A percentile compares a stretch with the other conserved stretches of the same genome.
These are phyloP conservation scores for Stenichneumon culpator DNA, from an alignment of 2,888 invertebrate genomes.

Conservation along the genomic window DNA sequence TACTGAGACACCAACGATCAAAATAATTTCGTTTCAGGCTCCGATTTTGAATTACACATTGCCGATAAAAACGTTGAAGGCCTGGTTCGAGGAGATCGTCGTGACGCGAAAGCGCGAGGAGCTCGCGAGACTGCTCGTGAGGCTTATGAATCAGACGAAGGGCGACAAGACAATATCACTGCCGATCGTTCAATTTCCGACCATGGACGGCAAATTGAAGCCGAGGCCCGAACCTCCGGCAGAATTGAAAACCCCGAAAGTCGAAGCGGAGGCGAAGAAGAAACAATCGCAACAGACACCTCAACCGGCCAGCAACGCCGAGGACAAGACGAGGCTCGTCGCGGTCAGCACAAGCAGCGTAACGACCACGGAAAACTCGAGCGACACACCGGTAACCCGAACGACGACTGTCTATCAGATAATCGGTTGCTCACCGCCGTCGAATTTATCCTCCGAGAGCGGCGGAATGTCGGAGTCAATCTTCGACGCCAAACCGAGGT, in stretches of 20 bases:
- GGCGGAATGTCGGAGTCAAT: slow-evolving; percentile 73
- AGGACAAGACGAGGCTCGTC: slow-evolving; percentile 60
- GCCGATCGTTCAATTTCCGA: slow-evolving; percentile 92
- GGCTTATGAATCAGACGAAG: slow-evolving; percentile 91
- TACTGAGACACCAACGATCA: too few relatives aligned
- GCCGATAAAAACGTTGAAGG: slow-evolving; percentile 93
- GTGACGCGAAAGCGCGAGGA: slow-evolving; percentile 95
- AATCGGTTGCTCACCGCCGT: slow-evolving; percentile 73
- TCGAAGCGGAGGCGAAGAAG: slow-evolving; percentile 71
- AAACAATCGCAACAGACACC: slow-evolving; percentile 68
- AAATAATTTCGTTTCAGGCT: slow-evolving; percentile 87
- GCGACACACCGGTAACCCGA: slow-evolving; percentile 50
- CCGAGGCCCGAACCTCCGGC: slow-evolving; percentile 76
- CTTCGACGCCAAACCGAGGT: slow-evolving; percentile 76
- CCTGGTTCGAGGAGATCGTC: slow-evolving; percentile 95
- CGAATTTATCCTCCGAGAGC: slow-evolving; percentile 68
- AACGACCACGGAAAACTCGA: slow-evolving; percentile 52
- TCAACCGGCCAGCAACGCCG: slow-evolving; percentile 5
- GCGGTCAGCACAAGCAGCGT: slow-evolving; percentile 60
- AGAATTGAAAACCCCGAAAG: slow-evolving; percentile 71
- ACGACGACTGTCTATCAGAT: slow-evolving; percentile 74
- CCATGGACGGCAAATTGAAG: slow-evolving; percentile 88
- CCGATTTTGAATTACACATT: slow-evolving; percentile 93
- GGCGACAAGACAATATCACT: slow-evolving; percentile 88
- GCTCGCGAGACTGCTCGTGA: slow-evolving; percentile 92